phyloP scores from a whole-genome alignment of 2,113 vertebrate species.

The Hippocampus mohnikei region DNA sequence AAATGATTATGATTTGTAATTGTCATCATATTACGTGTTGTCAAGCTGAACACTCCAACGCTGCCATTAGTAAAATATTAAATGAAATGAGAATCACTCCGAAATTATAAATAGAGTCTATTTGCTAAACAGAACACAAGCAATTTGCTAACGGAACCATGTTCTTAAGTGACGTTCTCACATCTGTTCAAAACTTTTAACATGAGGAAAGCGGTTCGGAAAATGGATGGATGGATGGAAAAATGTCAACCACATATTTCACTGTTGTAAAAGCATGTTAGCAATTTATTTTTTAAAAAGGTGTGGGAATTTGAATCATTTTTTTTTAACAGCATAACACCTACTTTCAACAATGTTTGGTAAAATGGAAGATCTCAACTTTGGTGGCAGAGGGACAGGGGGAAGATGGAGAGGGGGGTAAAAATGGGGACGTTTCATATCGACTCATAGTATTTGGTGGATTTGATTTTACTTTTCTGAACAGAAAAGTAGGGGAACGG shows the following conservation, averaged over 20 bases:
- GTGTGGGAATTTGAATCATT: too few species aligned
- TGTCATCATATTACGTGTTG: neutral
- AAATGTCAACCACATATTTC: too few species aligned
- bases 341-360: too few species aligned
- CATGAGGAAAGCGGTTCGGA: too few species aligned
- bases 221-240: too few species aligned
- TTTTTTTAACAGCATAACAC: too few species aligned
- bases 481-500: neutral
- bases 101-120: neutral
- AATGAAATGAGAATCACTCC: neutral
- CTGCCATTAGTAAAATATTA: neutral
- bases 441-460: neutral
- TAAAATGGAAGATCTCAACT: too few species aligned
- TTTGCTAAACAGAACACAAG: neutral
- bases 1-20: neutral
- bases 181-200: neutral
- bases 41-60: neutral
- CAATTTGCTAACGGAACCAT: neutral
- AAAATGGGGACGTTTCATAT: neutral
- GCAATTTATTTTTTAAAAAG: too few species aligned
- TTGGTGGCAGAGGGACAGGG: too few species aligned
- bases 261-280: too few species aligned
- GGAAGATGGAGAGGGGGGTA: too few species aligned
- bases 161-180: neutral
- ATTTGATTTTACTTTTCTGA: neutral